Base-by-base conservation (phyloP, 2,113 vertebrate genomes). In the Odontophorus gujanensis region DNA sequence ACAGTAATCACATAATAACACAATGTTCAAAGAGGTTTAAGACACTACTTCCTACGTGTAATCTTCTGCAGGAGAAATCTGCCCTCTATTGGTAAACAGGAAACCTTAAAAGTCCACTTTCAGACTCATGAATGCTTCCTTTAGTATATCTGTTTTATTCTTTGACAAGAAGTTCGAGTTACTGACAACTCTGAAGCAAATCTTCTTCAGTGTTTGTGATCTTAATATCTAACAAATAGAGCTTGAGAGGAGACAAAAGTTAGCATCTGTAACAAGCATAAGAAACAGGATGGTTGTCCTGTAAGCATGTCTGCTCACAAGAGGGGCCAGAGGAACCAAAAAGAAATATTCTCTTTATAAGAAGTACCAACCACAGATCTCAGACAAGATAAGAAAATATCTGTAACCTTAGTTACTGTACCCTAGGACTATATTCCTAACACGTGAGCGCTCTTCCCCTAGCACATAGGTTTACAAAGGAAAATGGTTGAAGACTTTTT, bases 81-180 rank as follows among this genome's bases (percentile, higher is more conserved):
- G 79, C 79, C 93, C 96, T 95, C 95, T 97, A 59, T 86, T 81
- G 93, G 91, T 77, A 72, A 36, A 3, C 28, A 75, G 66, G 43
- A 82, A 78, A 57, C 22, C 34, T 43, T 48, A 24, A 55, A 51
- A 71, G 17, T 5, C 71, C 30, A 47, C 45, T 58, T 24, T 45
- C 13, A 5, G 26, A 45, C 50, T 74, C 3, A 0, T 9, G 34
- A 83, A 63, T 7, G 1, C 34, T 55, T 79, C 12, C 40, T 42
- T 40, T 73, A 42, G 42, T 36, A 38, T 20, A 55, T n/a, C 8
- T 10, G 55, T 32, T 71, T 69, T 40, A 62, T 47, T 85, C 21
- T 47, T 79, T 85, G 21, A 80, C 73, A 87, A 91, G 1, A 72
- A 61, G 30, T 19, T 85, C 43, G 59, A 79, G 21, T 38, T 63